A percentile compares a stretch with the other conserved stretches of the same genome.
Conservation (phyloP, 2,888 invertebrate species). For the Blastobasis adustella region DNA sequence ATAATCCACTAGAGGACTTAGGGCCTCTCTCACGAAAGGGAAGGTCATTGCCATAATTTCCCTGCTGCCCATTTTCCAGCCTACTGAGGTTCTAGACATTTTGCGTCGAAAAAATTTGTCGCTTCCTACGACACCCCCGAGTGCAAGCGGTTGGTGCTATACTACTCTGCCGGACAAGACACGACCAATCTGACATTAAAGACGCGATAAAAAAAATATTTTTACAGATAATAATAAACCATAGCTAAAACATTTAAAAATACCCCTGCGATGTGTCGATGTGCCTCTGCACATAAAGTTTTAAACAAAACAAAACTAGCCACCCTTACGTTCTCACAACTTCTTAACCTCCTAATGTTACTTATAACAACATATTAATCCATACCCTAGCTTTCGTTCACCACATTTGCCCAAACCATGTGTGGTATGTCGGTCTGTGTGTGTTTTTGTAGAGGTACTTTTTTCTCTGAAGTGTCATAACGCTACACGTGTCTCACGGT, state of each 20-base stretch:
- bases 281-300: too few relatives aligned
- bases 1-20: too few relatives aligned
- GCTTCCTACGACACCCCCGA: too few relatives aligned
- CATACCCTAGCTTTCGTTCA: constrained; percentile 2
- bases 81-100: too few relatives aligned
- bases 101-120: too few relatives aligned
- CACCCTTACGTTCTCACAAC: not conserved
- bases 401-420: constrained; percentile 6
- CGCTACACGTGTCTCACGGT: constrained; percentile 36
- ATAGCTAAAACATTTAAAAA: not conserved
- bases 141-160: too few relatives aligned
- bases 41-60: too few relatives aligned
- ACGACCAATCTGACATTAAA: too few relatives aligned
- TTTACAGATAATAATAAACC: not conserved
- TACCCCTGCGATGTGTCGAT: too few relatives aligned
- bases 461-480: constrained; percentile 11
- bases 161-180: too few relatives aligned
- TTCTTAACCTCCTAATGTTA: constrained; percentile 4
- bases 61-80: too few relatives aligned
- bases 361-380: constrained; percentile 15
- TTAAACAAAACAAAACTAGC: not conserved
- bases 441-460: not conserved
- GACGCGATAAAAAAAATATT: not conserved
- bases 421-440: constrained; percentile 1
- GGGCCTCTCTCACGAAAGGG: too few relatives aligned